Evolutionary conservation across 2,113 vertebrate species (phyloP).

Genomic region (Cyphomyrus plagiostoma): DNA sequence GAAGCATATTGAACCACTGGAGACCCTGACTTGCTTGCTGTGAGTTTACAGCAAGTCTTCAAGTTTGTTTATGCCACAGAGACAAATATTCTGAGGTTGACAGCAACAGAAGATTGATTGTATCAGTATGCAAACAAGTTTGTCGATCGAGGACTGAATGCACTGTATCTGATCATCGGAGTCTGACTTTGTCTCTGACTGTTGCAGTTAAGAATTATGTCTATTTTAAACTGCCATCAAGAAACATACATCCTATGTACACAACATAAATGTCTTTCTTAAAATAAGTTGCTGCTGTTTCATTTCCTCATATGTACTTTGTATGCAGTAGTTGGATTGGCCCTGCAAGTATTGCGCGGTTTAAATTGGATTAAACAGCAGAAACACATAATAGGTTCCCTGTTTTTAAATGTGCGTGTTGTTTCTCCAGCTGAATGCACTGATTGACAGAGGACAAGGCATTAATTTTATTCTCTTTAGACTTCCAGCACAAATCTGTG

Average conservation of each 20-base stretch:
- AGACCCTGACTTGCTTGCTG: background rate
- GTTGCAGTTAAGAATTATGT: background rate
- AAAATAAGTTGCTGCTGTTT: background rate
- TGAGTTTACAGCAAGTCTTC: background rate
- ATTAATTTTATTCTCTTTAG: background rate
- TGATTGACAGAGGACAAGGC: background rate
- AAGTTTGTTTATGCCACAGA: background rate
- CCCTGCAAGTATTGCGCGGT: background rate
- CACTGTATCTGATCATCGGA: background rate
- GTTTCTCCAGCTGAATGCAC: background rate
- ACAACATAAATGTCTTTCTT: background rate
- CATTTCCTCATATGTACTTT: background rate
- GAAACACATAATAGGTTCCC: background rate
- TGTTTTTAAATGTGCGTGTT: background rate
- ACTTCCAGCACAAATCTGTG: background rate
- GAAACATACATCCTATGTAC: background rate
- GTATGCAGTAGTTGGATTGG: background rate
- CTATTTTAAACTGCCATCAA: background rate
- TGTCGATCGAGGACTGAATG: background rate
- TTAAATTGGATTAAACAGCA: background rate
- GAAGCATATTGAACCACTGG: background rate
- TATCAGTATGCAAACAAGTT: background rate
- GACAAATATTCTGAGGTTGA: background rate
- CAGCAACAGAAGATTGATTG: background rate
- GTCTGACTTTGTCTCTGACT: background rate